These are phyloP conservation scores for Achatina immaculata DNA, from an alignment of 1,140 invertebrate genomes.

Conservation along the genomic window DNA sequence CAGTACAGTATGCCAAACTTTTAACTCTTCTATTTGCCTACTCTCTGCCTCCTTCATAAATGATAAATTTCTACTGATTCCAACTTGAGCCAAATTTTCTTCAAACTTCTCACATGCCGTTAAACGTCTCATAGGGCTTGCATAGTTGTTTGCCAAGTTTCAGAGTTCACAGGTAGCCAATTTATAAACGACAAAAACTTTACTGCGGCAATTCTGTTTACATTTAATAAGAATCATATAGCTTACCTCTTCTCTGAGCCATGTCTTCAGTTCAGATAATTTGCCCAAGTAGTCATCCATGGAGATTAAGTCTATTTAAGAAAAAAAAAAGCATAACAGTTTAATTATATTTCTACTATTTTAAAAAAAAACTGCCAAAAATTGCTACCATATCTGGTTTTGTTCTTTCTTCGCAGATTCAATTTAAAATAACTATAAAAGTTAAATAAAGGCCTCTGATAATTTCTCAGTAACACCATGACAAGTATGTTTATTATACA, in stretches of 20 bases:
- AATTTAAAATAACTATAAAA: not conserved
- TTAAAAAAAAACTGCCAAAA: not conserved
- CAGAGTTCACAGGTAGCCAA: no score
- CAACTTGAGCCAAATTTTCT: no score
- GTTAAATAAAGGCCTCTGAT: not conserved
- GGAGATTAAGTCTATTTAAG: conserved; percentile 50
- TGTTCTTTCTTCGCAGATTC: not conserved
- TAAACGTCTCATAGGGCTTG: no score
- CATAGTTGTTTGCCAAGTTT: no score
- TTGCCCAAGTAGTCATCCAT: conserved; percentile 59
- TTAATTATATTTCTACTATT: not conserved
- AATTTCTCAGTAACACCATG: not conserved
- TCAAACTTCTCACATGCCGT: no score
- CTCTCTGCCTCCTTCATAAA: no score
- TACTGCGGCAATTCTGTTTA: not conserved
- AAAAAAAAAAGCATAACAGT: not conserved
- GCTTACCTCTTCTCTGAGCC: conserved; percentile 57
- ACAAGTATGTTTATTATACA: no score
- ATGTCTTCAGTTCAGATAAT: conserved; percentile 53
- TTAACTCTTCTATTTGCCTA: no score
- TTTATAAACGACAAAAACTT: no score
- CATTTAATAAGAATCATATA: not conserved
- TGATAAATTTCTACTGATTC: no score
- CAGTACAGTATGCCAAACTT: no score
- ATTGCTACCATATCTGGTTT: not conserved